phyloP scores from a whole-genome alignment of 2,888 invertebrate genomes.

The Aphodius sticticus region DNA sequence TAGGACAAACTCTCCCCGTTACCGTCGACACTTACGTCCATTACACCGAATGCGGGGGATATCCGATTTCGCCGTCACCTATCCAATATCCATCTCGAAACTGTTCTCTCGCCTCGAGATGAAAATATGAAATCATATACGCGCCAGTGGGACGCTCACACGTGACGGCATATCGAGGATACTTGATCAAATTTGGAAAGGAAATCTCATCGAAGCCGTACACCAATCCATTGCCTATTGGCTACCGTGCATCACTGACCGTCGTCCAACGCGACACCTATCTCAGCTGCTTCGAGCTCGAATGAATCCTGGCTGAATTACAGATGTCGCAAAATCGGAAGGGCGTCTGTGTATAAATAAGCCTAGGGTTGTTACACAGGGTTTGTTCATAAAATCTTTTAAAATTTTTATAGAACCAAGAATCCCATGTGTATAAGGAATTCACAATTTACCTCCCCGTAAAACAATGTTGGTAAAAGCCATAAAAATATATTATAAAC shows the following conservation, averaged over 20 bases:
- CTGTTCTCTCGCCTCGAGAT: constrained; percentile 16
- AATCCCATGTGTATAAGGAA: too few species aligned
- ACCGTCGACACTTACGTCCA: not conserved
- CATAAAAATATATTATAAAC: too few species aligned
- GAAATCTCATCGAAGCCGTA: not conserved
- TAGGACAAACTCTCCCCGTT: not conserved
- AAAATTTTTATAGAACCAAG: too few species aligned
- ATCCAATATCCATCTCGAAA: constrained; percentile 25
- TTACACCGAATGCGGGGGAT: not conserved
- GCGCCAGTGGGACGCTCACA: constrained; percentile 12
- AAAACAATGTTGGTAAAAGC: too few species aligned
- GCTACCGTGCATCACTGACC: not conserved
- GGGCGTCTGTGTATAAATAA: too few species aligned
- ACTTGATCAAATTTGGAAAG: constrained; percentile 4
- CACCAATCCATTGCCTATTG: not conserved
- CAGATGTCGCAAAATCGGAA: not conserved
- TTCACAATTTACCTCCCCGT: too few species aligned
- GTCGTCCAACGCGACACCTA: not conserved
- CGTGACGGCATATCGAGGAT: constrained; percentile 8
- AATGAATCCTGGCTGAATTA: not conserved
- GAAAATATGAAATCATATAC: constrained; percentile 20
- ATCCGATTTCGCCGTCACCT: constrained; percentile 20
- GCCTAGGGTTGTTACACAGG: too few species aligned
- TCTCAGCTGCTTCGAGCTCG: not conserved
- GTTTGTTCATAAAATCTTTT: too few species aligned